A percentile compares a stretch with the other conserved stretches of the same genome.
Evolutionary conservation across 2,888 invertebrate genomes (phyloP).

Genomic region (Sinopyrophorus schimmeli): DNA sequence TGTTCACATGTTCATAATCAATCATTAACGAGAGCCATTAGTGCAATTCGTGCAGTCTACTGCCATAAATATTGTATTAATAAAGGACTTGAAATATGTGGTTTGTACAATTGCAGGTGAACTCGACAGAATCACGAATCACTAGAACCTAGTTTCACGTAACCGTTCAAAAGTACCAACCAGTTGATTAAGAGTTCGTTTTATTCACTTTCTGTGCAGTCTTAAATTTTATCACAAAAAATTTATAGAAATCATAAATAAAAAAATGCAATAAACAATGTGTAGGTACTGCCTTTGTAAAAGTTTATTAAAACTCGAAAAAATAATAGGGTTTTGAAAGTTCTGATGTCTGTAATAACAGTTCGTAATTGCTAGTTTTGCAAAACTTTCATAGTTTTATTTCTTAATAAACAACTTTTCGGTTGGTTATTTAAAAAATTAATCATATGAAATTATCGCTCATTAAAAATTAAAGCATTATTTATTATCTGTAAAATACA

Average conservation of each 20-base stretch:
- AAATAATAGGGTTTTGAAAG: constrained; percentile 7
- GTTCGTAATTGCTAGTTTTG: constrained; percentile 4
- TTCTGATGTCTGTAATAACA: constrained; percentile 8
- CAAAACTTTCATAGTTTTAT: constrained; percentile 8
- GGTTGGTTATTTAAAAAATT: too few species aligned
- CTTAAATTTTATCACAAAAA: too few species aligned
- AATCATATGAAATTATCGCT: too few species aligned
- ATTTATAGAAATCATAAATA: constrained; percentile 3
- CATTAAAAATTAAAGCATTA: too few species aligned
- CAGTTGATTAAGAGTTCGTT: too few species aligned
- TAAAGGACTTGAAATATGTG: constrained; percentile 13
- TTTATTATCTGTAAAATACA: too few species aligned
- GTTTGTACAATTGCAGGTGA: constrained; percentile 16
- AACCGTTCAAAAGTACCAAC: too few species aligned
- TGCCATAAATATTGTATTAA: constrained; percentile 16
- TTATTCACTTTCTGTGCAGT: too few species aligned
- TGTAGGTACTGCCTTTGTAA: background rate
- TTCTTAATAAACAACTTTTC: constrained; percentile 5
- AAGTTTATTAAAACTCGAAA: constrained; percentile 9
- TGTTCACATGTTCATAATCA: constrained; percentile 2
- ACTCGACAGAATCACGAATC: constrained; percentile 14
- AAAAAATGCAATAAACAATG: constrained; percentile 1
- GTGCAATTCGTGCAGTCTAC: constrained; percentile 14
- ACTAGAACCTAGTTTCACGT: constrained; percentile 1
- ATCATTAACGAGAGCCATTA: constrained; percentile 12